Percentiles rank a stretch among this genome's conserved stretches.
phyloP scores from a whole-genome alignment of 1,140 invertebrate species.

The Anoplolepis gracilipes region DNA sequence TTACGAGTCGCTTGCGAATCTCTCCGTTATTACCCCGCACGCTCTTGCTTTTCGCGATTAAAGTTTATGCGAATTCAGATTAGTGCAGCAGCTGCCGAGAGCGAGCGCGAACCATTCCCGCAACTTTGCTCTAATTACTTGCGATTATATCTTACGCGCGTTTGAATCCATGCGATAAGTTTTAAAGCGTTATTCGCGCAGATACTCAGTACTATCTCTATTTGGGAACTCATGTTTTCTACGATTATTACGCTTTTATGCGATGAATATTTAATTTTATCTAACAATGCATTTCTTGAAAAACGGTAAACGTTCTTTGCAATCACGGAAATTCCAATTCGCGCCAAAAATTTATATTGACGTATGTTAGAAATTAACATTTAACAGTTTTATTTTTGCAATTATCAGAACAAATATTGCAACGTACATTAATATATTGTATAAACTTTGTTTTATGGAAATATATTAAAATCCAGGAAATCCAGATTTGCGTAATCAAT shows the following conservation, averaged over 20 bases:
- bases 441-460: neutral
- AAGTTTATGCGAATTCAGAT: conserved; percentile 60
- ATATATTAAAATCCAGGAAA: neutral
- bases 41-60: conserved; percentile 18
- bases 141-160: conserved; percentile 55
- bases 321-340: too few species aligned
- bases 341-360: too few species aligned
- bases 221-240: neutral
- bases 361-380: too few species aligned
- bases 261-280: neutral
- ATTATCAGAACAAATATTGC: too few species aligned
- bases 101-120: conserved; percentile 9
- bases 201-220: neutral
- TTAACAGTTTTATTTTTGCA: too few species aligned
- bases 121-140: conserved; percentile 48
- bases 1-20: conserved; percentile 6
- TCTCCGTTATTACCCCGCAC: neutral
- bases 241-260: neutral
- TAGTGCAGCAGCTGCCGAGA: conserved; percentile 37
- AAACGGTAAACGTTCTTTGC: neutral
- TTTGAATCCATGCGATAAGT: conserved; percentile 34
- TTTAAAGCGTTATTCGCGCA: neutral
- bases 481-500: neutral
- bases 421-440: too few species aligned
- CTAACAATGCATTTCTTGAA: neutral